These are phyloP conservation scores for Leptinotarsa defecta DNA, from an alignment of 1,140 invertebrate species.

Conservation along the genomic window DNA sequence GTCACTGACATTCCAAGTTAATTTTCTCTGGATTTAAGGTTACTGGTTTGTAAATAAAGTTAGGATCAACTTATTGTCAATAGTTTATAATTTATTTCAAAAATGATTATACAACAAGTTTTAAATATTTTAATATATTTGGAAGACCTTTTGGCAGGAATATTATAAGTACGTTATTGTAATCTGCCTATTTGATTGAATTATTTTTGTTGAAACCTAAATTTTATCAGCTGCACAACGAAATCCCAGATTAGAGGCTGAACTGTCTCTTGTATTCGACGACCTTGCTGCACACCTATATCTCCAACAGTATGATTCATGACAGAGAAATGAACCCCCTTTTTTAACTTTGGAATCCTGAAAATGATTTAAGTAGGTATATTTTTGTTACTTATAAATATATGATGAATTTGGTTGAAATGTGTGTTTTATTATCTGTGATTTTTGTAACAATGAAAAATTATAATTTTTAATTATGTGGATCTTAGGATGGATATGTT, in stretches of 20 bases:
- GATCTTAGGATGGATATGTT: background rate
- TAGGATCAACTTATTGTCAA: constrained; percentile 11
- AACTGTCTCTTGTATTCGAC: constrained; percentile 92
- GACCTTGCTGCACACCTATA: constrained; percentile 92
- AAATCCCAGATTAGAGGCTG: constrained; percentile 92
- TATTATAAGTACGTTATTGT: constrained; percentile 41
- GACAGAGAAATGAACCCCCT: constrained; percentile 94
- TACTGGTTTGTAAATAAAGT: background rate
- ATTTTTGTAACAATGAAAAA: no score
- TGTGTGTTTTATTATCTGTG: no score
- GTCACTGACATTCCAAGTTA: constrained; percentile 9
- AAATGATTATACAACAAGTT: constrained; percentile 17
- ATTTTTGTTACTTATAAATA: background rate
- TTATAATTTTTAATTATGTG: no score
- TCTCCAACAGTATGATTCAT: constrained; percentile 88
- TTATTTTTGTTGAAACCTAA: background rate
- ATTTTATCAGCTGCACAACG: constrained; percentile 70
- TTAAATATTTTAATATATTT: constrained; percentile 30
- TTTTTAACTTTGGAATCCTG: constrained; percentile 87
- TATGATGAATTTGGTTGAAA: no score
- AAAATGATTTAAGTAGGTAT: constrained; percentile 32
- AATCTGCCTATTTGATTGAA: constrained; percentile 32
- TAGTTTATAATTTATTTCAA: constrained; percentile 8
- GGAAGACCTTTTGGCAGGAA: constrained; percentile 49
- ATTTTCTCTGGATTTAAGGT: background rate